A percentile compares a stretch with the other conserved stretches of the same genome.
Conservation (phyloP, 2,797 vertebrate genomes). For the Melanotaenia trifasciata region DNA sequence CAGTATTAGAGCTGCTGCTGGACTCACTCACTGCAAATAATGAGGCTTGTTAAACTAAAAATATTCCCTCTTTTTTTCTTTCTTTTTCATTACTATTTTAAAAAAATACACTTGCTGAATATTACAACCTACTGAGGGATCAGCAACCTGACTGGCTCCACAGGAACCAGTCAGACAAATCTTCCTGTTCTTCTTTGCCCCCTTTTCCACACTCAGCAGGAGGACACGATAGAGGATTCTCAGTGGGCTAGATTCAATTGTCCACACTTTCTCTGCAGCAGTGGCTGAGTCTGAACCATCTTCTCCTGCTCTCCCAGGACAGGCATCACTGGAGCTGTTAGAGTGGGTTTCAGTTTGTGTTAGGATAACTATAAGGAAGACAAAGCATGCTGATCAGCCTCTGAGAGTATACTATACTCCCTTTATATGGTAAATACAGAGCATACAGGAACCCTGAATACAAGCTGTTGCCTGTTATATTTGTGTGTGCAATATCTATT, state of each 20-base stretch:
- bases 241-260: slow-evolving; percentile 64
- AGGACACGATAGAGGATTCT: slow-evolving; percentile 52
- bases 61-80: slow-evolving; percentile 22
- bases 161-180: slow-evolving; percentile 56
- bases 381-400: slow-evolving; percentile 10
- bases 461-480: background rate
- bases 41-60: slow-evolving; percentile 21
- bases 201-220: slow-evolving; percentile 57
- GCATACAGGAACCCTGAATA: background rate
- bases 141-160: slow-evolving; percentile 34
- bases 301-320: slow-evolving; percentile 29
- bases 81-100: slow-evolving; percentile 12
- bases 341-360: slow-evolving; percentile 18
- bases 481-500: too few relatives aligned
- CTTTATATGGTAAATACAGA: slow-evolving; percentile 15
- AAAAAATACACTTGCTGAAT: slow-evolving; percentile 9
- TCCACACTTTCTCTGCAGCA: slow-evolving; percentile 48
- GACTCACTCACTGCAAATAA: background rate
- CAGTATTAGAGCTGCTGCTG: slow-evolving; percentile 12
- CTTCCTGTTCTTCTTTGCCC: slow-evolving; percentile 47
- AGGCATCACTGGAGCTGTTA: slow-evolving; percentile 29
- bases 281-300: slow-evolving; percentile 28
- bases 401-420: background rate
- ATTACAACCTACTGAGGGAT: slow-evolving; percentile 14
- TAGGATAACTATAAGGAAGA: slow-evolving; percentile 20